phyloP scores from a whole-genome alignment of 2,888 invertebrate species.

The Parnassius apollo region DNA sequence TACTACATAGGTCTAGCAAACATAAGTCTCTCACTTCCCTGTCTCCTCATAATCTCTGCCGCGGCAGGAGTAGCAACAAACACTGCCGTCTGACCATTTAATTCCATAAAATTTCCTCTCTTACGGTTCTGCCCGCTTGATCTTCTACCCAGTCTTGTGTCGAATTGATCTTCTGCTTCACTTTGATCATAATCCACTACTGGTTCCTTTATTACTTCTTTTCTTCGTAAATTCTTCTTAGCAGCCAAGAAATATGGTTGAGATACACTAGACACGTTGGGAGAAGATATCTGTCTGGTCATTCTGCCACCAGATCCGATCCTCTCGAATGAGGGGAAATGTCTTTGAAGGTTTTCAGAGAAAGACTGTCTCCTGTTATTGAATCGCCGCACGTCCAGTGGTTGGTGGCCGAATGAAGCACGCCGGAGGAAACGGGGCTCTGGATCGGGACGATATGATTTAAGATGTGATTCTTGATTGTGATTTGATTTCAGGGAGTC shows the following conservation, averaged over 20 bases:
- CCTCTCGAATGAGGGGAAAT: constrained; percentile 62
- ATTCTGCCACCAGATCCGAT: constrained; percentile 49
- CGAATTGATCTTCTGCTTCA: constrained; percentile 72
- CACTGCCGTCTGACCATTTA: constrained; percentile 64
- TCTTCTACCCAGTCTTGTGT: constrained; percentile 61
- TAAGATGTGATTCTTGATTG: constrained; percentile 57
- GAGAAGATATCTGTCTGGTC: constrained; percentile 62
- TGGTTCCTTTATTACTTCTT: constrained; percentile 65
- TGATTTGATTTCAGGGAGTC: constrained; percentile 87
- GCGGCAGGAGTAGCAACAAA: constrained; percentile 71
- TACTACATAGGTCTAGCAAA: constrained; percentile 58
- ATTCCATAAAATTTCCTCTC: constrained; percentile 60
- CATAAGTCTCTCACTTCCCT: constrained; percentile 69
- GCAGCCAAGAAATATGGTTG: constrained; percentile 65
- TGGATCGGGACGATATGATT: constrained; percentile 46
- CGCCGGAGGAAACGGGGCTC: constrained; percentile 59
- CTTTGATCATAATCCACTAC: constrained; percentile 75
- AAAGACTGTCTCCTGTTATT: constrained; percentile 66
- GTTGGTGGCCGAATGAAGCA: constrained; percentile 68
- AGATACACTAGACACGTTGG: constrained; percentile 57
- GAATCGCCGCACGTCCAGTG: constrained; percentile 53
- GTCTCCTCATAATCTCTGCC: constrained; percentile 70
- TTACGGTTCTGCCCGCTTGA: constrained; percentile 52
- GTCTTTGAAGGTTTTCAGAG: constrained; percentile 68
- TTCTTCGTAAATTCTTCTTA: constrained; percentile 57